phyloP scores from a whole-genome alignment of 2,888 invertebrate genomes.

The Nipponacmea schrenckii region DNA sequence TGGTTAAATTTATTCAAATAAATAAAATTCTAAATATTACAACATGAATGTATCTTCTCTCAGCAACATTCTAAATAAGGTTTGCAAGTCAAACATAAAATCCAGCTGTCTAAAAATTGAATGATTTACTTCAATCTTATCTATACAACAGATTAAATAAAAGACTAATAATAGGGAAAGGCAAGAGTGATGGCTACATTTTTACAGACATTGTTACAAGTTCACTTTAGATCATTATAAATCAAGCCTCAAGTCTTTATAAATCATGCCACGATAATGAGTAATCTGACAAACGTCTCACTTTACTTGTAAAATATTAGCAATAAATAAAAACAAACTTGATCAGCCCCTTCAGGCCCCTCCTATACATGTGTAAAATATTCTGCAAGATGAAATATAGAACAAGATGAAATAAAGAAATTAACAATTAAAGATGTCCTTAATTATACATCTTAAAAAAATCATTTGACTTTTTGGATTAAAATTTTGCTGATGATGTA shows the following conservation, averaged over 20 bases:
- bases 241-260: slow-evolving; percentile 18
- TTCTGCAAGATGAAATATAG: too few relatives aligned
- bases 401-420: too few relatives aligned
- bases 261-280: slow-evolving; percentile 6
- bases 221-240: slow-evolving; percentile 26
- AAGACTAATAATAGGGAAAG: slow-evolving; percentile 4
- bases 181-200: not conserved
- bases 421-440: too few relatives aligned
- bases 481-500: too few relatives aligned
- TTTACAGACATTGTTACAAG: slow-evolving; percentile 16
- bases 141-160: slow-evolving; percentile 7
- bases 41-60: too few relatives aligned
- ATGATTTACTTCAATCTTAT: slow-evolving; percentile 8
- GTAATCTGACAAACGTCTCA: slow-evolving; percentile 4
- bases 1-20: too few relatives aligned
- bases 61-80: too few relatives aligned
- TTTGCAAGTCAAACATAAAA: not conserved
- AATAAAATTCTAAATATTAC: too few relatives aligned
- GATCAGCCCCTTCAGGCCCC: not conserved
- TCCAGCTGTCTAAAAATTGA: slow-evolving; percentile 4
- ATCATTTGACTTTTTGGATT: too few relatives aligned
- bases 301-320: slow-evolving; percentile 3
- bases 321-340: not conserved
- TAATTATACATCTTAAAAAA: too few relatives aligned
- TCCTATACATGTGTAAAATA: not conserved